These are phyloP conservation scores for Chamaetylas fuelleborni DNA, from an alignment of 2,113 vertebrate genomes.

Conservation along the genomic window DNA sequence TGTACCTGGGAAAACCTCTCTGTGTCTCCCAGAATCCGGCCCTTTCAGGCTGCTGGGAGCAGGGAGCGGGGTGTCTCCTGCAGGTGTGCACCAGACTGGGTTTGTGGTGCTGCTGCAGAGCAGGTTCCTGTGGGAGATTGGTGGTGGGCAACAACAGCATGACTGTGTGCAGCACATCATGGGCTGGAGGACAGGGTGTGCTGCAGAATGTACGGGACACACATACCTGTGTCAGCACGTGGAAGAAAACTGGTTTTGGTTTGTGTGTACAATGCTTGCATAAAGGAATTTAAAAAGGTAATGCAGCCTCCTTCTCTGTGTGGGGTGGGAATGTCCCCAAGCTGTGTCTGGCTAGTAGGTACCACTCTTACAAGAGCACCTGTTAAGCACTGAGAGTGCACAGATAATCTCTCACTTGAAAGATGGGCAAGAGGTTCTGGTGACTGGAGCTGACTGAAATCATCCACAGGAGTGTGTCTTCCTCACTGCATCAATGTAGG, in stretches of 20 bases:
- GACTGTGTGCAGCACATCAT: accelerated
- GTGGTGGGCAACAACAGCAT: not conserved
- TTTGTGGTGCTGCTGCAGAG: not conserved
- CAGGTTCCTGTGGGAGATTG: not conserved
- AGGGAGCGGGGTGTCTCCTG: accelerated
- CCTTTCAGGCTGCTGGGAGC: not conserved
- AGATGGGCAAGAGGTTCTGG: not conserved
- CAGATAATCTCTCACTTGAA: not conserved
- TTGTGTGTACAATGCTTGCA: not conserved
- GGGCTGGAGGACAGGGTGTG: not conserved
- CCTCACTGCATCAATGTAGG: not conserved
- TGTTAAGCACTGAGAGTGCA: not conserved
- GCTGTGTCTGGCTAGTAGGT: not conserved
- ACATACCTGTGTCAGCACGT: accelerated
- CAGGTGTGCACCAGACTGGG: not conserved
- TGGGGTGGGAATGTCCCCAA: not conserved
- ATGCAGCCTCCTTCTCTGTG: not conserved
- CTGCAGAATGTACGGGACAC: not conserved
- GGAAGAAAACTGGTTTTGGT: not conserved
- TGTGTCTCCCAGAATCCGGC: not conserved
- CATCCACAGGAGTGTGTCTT: not conserved
- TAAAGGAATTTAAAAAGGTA: not conserved
- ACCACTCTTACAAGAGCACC: not conserved
- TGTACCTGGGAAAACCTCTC: not conserved
- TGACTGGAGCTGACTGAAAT: not conserved